Base-by-base conservation (phyloP, 2,113 vertebrate species). In the Ailuropoda melanoleuca region DNA sequence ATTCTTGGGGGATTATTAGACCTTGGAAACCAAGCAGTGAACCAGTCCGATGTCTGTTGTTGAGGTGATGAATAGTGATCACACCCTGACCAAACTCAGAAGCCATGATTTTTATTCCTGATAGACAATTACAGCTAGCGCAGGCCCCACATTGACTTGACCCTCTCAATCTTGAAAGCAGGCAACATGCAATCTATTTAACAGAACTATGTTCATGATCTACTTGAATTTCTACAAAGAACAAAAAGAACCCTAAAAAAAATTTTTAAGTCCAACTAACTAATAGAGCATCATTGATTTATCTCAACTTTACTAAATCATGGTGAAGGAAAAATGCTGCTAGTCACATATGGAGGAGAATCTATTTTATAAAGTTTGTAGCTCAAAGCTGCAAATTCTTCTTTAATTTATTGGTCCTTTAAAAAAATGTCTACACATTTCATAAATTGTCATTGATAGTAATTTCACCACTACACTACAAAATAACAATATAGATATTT, bases 1-100 rank as follows among this genome's bases (percentile, higher is more conserved):
- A 96, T 97, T 97, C 97, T 97, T 95, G 58, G 93, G 96, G 97
- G 97, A 97, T 97, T 98, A 98, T 86, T 86, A 95, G 94, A 95
- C 90, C 96, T 97, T 62, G 4, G 96, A 95, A 97, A 95, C 74
- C 56, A 88, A 80, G 94, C 68, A n/a, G 81, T 37, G 90, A 97
- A 93, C 64, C 84, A 96, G 64, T 88, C 85, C 84, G 39, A 93
- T 86, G 92, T 92, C 96, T 74, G 94, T 77, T 81, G 66, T 11
- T 85, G 93, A 95, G 91, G 93, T 96, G 97, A 97, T 56, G 77
- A 90, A 95, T 96, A 56, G 90, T 56, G 92, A 77, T 84, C 95
- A 90, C 96, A 77, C 39, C 56, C 88, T 91, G 87, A 97, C 93
- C 97, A 92, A 75, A 95, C 7, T 13, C 75, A 90, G 55, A 97